Percentiles rank a stretch among this genome's conserved stretches.
phyloP scores from a whole-genome alignment of 2,797 vertebrate genomes.

The Rousettus madagascariensis region DNA sequence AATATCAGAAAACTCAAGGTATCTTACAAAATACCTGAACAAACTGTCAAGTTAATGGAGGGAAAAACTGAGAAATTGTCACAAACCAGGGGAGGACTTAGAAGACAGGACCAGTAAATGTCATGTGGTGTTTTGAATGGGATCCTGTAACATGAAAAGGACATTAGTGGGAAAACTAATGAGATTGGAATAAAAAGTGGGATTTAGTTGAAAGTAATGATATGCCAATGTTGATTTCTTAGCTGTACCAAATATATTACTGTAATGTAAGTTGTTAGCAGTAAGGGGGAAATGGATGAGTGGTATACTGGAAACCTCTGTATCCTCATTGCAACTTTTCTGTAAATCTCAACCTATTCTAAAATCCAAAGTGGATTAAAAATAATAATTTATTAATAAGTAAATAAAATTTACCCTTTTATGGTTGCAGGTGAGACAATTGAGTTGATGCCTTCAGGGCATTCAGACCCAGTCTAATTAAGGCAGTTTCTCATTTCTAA shows the following conservation, averaged over 20 bases:
- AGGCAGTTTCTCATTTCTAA: conserved; percentile 20
- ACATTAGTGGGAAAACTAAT: conserved; percentile 17
- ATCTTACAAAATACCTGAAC: background rate
- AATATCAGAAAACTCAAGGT: background rate
- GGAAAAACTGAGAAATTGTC: background rate
- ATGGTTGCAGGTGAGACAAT: background rate
- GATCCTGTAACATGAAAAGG: background rate
- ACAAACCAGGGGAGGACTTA: background rate
- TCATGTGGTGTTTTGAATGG: background rate
- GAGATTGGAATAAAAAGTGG: background rate
- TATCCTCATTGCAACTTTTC: background rate
- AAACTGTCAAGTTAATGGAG: background rate
- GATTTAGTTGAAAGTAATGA: background rate
- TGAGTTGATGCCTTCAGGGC: background rate
- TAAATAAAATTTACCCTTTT: conserved; percentile 27
- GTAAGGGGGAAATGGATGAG: background rate
- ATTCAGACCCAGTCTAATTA: background rate
- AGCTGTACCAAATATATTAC: background rate
- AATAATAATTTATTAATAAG: conserved; percentile 7
- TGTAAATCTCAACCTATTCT: conserved; percentile 15
- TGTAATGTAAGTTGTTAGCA: background rate
- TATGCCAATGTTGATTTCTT: background rate
- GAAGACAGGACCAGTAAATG: background rate
- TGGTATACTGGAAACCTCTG: background rate
- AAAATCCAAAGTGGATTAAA: conserved; percentile 3